These are phyloP conservation scores for Catharus minimus DNA, from an alignment of 2,113 vertebrate species.

Conservation along the genomic window DNA sequence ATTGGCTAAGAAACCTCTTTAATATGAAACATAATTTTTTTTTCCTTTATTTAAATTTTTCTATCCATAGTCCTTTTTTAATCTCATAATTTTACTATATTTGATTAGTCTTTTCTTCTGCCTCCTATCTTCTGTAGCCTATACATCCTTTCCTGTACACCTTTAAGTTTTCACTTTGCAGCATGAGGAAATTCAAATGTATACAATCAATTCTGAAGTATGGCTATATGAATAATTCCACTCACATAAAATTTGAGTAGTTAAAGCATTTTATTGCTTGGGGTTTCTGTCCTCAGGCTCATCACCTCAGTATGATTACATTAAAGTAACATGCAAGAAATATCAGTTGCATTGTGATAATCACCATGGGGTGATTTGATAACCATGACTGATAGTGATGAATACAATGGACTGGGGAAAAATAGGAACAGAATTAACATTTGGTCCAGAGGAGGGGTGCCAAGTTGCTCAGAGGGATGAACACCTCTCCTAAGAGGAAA, in stretches of 20 bases:
- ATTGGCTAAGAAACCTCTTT: background rate
- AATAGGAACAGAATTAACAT: background rate
- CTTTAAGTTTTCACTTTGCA: background rate
- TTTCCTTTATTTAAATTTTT: background rate
- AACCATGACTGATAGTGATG: fast-evolving
- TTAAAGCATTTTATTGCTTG: background rate
- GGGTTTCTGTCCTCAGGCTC: background rate
- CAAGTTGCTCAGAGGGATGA: background rate
- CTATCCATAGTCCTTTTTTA: background rate
- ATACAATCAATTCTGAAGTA: background rate
- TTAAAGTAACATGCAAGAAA: background rate
- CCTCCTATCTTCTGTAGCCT: background rate
- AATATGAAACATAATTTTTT: background rate
- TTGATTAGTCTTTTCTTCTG: background rate
- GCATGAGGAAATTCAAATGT: background rate
- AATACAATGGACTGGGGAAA: background rate
- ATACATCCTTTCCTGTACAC: background rate
- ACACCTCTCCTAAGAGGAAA: background rate
- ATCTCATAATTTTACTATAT: background rate
- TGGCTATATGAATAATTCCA: background rate
- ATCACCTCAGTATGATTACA: background rate
- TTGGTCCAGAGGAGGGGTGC: background rate
- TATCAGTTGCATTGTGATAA: background rate
- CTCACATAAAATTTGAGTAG: background rate
- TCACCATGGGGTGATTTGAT: background rate